A percentile compares a stretch with the other conserved stretches of the same genome.
These are phyloP conservation scores for Oophaga pumilio DNA, from an alignment of 2,113 vertebrate genomes.

Conservation along the genomic window DNA sequence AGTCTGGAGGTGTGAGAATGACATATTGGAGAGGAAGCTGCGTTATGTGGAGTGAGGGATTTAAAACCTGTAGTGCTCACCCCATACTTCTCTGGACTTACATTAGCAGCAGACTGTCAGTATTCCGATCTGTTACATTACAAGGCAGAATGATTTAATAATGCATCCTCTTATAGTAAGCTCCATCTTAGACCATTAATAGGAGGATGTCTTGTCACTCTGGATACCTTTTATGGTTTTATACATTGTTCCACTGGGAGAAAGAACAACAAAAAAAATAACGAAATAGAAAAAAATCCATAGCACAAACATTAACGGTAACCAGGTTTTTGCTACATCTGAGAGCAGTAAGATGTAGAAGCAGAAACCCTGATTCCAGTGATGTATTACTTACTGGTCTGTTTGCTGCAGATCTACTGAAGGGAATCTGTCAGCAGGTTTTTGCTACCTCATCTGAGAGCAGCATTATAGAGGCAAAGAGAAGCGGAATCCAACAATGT, in stretches of 20 bases:
- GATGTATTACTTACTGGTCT: too few relatives aligned
- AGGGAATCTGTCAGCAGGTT: too few relatives aligned
- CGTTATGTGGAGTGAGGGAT: slow-evolving; percentile 66
- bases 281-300: background rate
- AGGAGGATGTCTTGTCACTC: background rate
- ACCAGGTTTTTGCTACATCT: too few relatives aligned
- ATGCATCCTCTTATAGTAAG: background rate
- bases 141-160: background rate
- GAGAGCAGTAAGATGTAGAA: too few relatives aligned
- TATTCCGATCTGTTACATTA: background rate
- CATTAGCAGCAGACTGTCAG: slow-evolving; percentile 1
- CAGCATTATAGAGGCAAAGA: too few relatives aligned
- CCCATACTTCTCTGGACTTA: background rate
- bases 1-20: slow-evolving; percentile 78
- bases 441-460: too few relatives aligned
- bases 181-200: background rate
- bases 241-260: background rate
- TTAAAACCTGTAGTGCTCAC: slow-evolving; percentile 61
- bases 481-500: too few relatives aligned
- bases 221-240: background rate
- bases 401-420: too few relatives aligned
- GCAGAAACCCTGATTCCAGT: too few relatives aligned
- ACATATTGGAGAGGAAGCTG: slow-evolving; percentile 74
- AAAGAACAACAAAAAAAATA: background rate
- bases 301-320: background rate